A percentile compares a stretch with the other conserved stretches of the same genome.
phyloP scores from a whole-genome alignment of 37 sponge, comb jelly and placozoan genomes.

The Diacarnus erythraeanus region DNA sequence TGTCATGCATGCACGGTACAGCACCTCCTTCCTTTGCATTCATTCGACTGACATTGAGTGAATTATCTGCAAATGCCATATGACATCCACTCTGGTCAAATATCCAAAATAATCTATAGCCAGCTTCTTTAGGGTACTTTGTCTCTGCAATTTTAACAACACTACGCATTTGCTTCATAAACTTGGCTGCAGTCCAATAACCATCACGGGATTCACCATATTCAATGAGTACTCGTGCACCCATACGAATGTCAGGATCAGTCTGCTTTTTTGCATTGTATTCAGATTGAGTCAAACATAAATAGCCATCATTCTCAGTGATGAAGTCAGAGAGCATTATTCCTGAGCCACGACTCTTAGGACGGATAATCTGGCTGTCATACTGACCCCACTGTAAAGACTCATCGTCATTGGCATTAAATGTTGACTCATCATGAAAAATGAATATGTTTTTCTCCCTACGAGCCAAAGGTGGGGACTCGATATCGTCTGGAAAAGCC shows the following conservation, averaged over 20 bases:
- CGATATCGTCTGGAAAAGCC: background rate
- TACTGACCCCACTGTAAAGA: background rate
- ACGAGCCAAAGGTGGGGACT: background rate
- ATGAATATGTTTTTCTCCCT: conserved; percentile 21
- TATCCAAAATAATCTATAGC: background rate
- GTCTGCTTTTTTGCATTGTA: no score
- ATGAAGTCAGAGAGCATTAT: conserved; percentile 37
- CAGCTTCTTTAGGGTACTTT: background rate
- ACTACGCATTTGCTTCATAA: background rate
- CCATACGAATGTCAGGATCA: background rate
- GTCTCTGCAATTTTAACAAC: background rate
- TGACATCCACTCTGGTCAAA: background rate
- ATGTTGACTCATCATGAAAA: conserved; percentile 36
- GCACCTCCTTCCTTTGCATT: no score
- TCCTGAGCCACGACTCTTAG: conserved; percentile 48
- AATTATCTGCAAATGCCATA: background rate
- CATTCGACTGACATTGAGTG: background rate
- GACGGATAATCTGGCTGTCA: conserved; percentile 1
- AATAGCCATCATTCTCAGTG: no score
- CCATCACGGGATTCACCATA: background rate
- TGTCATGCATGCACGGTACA: no score
- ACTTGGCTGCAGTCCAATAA: background rate
- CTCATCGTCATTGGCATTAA: conserved; percentile 20
- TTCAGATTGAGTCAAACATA: no score
- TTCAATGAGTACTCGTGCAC: background rate